phyloP scores from a whole-genome alignment of 2,113 vertebrate species.

The Eptesicus fuscus region DNA sequence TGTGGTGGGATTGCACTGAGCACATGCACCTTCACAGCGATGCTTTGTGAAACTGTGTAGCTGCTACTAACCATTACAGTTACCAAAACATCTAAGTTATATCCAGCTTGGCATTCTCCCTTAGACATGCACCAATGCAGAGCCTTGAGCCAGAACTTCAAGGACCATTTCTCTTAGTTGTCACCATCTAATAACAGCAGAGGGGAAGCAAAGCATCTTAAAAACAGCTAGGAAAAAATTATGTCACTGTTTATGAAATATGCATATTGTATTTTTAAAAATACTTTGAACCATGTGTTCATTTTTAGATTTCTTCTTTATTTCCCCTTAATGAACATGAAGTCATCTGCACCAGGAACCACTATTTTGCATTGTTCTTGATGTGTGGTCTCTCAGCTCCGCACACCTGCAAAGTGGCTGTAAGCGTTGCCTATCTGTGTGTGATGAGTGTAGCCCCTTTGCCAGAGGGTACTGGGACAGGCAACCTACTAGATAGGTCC shows the following conservation, averaged over 20 bases:
- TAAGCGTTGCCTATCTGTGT: neutral
- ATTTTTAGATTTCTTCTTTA: constrained; percentile 1
- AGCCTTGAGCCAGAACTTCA: neutral
- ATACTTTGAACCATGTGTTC: neutral
- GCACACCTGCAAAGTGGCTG: neutral
- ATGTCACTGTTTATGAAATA: neutral
- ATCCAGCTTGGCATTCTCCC: neutral
- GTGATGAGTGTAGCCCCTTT: neutral
- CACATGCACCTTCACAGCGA: constrained; percentile 13
- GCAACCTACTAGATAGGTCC: neutral
- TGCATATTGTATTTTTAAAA: constrained; percentile 17
- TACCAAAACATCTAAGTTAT: constrained; percentile 33
- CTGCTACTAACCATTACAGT: constrained; percentile 56
- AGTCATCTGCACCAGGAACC: neutral
- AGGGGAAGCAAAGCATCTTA: neutral
- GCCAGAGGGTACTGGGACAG: neutral
- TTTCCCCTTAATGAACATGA: constrained; percentile 19
- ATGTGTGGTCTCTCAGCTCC: neutral
- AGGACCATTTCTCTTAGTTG: neutral
- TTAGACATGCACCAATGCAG: neutral
- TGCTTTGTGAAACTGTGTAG: constrained; percentile 59
- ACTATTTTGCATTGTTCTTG: neutral
- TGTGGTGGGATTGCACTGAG: neutral
- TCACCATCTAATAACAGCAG: neutral
- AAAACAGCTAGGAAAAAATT: neutral